Evolutionary conservation across 2,888 invertebrate species (phyloP).

Genomic region (Euphydryas editha): DNA sequence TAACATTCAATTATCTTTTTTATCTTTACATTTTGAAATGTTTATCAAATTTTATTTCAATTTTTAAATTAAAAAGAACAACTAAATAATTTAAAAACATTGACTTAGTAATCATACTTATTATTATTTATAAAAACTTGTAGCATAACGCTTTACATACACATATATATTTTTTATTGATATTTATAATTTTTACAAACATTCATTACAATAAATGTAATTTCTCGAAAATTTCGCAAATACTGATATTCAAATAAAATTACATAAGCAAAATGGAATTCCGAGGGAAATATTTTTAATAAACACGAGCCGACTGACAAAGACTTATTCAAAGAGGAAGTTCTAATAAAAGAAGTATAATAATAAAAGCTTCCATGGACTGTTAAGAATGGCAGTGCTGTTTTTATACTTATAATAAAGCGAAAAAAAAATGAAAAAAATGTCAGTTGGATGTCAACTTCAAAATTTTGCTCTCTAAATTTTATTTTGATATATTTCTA

Average conservation of each 20-base stretch:
- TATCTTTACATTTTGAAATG: not conserved
- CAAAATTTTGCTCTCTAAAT: too few species aligned
- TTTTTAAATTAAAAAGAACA: not conserved
- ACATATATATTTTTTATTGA: too few species aligned
- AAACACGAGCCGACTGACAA: conserved; percentile 54
- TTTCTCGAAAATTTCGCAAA: conserved; percentile 18
- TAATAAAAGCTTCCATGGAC: conserved; percentile 53
- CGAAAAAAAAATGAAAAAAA: too few species aligned
- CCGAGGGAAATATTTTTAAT: conserved; percentile 61
- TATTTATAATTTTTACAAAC: not conserved
- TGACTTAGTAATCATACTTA: too few species aligned
- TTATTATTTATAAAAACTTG: too few species aligned
- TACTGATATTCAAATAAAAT: conserved; percentile 40
- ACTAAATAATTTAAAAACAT: not conserved
- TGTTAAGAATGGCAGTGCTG: conserved; percentile 35
- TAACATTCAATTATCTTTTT: conserved; percentile 38
- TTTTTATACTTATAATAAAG: conserved; percentile 8
- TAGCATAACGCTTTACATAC: too few species aligned
- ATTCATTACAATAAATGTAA: conserved; percentile 12
- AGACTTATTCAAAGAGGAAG: conserved; percentile 58
- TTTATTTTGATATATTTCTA: too few species aligned
- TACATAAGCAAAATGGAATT: conserved; percentile 43
- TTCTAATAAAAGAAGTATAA: conserved; percentile 55
- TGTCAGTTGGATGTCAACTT: too few species aligned
- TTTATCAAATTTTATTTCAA: not conserved